Conservation (phyloP, 2,113 vertebrate genomes). For the Egretta garzetta region DNA sequence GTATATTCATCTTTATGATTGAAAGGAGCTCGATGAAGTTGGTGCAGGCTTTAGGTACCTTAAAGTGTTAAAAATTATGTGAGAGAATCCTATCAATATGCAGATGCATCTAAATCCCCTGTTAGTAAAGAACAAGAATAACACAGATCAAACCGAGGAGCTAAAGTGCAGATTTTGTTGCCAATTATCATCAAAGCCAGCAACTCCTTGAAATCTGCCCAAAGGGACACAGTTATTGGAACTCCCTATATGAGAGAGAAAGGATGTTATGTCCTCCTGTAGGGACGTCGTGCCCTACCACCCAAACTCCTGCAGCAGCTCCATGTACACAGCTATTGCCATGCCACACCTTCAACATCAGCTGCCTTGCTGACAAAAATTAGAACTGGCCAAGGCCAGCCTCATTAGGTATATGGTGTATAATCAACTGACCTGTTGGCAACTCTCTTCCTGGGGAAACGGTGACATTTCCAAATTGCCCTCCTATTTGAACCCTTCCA, state of each 20-base stretch:
- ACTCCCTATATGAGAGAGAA: neutral
- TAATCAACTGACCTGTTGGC: neutral
- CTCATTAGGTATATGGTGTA: rapidly evolving
- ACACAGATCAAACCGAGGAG: neutral
- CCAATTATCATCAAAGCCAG: neutral
- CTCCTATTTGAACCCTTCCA: neutral
- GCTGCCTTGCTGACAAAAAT: neutral
- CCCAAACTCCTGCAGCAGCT: neutral
- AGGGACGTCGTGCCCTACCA: rapidly evolving
- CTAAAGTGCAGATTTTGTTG: neutral
- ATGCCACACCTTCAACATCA: rapidly evolving
- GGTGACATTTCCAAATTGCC: neutral
- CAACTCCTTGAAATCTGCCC: neutral
- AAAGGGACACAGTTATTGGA: neutral
- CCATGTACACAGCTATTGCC: neutral
- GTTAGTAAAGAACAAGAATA: neutral
- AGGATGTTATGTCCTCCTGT: neutral
- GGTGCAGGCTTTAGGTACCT: neutral
- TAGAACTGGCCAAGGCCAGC: neutral
- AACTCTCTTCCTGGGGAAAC: neutral
- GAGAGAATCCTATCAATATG: neutral
- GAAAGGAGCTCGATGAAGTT: neutral
- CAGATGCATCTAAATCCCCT: neutral
- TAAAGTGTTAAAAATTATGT: neutral
- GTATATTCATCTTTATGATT: neutral